Conservation (phyloP, 1,140 invertebrate species). For the Goniozus legneri region DNA sequence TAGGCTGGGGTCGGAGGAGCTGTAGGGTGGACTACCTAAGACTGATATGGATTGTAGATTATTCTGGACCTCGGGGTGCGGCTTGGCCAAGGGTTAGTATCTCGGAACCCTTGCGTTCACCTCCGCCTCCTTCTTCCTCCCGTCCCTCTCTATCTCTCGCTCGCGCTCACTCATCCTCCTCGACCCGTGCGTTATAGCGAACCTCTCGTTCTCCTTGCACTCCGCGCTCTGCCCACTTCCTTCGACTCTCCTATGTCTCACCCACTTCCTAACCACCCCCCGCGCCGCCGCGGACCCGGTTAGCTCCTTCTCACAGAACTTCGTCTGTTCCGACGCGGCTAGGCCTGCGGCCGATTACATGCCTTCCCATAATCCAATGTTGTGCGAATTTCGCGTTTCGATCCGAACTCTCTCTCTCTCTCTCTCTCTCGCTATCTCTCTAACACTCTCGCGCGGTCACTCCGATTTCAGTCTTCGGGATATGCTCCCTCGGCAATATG, state of each 20-base stretch:
- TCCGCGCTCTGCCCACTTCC: conserved; percentile 15
- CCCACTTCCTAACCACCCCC: conserved; percentile 14
- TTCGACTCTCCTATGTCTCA: conserved; percentile 26
- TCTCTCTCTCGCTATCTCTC: neutral
- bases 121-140: conserved; percentile 17
- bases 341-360: conserved; percentile 40
- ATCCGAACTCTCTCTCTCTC: neutral
- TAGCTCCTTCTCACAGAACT: conserved; percentile 26
- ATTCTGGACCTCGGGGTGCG: conserved; percentile 55
- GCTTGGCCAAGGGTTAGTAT: conserved; percentile 55
- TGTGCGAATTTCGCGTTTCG: conserved; percentile 27
- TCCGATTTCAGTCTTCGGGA: no score
- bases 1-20: conserved; percentile 12
- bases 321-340: conserved; percentile 32
- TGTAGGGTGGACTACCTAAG: conserved; percentile 47
- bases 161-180: neutral
- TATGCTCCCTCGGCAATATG: no score
- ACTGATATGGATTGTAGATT: conserved; percentile 58
- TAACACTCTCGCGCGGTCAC: conserved; percentile 8
- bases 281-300: conserved; percentile 7
- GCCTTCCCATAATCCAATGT: conserved; percentile 36
- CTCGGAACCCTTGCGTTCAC: conserved; percentile 44
- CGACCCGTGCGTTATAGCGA: neutral
- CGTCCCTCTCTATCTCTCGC: neutral
- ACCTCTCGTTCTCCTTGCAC: conserved; percentile 3